Evolutionary conservation across 2,113 vertebrate genomes (phyloP), one percentile per base, ranked within the genome.

Genomic region (Origma solitaria): DNA sequence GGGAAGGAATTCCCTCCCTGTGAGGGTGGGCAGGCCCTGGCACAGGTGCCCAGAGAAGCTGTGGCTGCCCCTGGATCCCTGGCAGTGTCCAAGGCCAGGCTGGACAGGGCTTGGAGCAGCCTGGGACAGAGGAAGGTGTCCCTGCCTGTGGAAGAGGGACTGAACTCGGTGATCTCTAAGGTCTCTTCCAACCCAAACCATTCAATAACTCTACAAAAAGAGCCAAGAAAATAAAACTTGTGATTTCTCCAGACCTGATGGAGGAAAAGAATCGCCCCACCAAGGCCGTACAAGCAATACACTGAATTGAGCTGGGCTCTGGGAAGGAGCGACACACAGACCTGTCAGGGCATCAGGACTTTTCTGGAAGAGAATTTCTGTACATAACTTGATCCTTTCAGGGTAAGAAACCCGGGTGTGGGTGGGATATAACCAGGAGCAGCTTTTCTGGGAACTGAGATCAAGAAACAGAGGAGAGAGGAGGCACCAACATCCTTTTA

Each of bases 1-100:
- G 27, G 33, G 40, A 54, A 61, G 4, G 1, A 79, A 70, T 62
- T n/a, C 2, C 2, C 1, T 24, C 0, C 0, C 10, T 30, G 2
- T 7, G n/a, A n/a, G 0, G 5, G 0, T 30, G 24, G 11, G 4
- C 2, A 35, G 33, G 12, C 33, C 16, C 65, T 68, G 44, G 17
- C 44, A 47, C 44, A 53, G 19, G 1, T 73, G 2, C 14, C 18
- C 53, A 45, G 13, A 53, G 23, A 2, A 53, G 15, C 33, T 69
- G 84, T 45, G 33, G 64, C 38, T 87, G 56, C 3, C 13, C 10
- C 38, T 62, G 58, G 18, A 62, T 35, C 20, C 20, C 30, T 70
- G 40, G 16, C 1, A 61, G 15, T 61, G n/a, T 11, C 0, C 73
- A 0, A 54, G n/a, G 40, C 6, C 47, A 30, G n/a, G 54, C 0